These are phyloP conservation scores for Excalfactoria chinensis DNA, from an alignment of 2,113 vertebrate genomes.

Conservation along the genomic window DNA sequence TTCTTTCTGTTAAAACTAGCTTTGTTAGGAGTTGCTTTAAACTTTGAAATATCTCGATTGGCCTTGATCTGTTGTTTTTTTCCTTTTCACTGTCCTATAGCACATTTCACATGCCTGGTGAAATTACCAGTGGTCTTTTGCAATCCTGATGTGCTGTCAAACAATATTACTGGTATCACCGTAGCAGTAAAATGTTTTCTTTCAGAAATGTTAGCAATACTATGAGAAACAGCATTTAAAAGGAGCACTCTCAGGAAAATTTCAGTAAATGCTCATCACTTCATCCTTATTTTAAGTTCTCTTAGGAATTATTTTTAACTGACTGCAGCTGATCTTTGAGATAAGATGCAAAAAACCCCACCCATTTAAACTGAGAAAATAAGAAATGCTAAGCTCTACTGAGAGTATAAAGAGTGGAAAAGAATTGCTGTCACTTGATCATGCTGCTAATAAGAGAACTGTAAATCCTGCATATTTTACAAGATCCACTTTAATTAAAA, in stretches of 20 bases:
- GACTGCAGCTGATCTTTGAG: slow-evolving; percentile 15
- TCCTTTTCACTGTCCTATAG: neutral
- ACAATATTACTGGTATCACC: neutral
- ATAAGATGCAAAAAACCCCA: slow-evolving; percentile 24
- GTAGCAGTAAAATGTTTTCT: slow-evolving; percentile 3
- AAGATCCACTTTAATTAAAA: slow-evolving; percentile 24
- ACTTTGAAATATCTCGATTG: neutral
- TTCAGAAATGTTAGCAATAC: neutral
- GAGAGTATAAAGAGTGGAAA: neutral
- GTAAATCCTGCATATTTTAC: slow-evolving; percentile 23
- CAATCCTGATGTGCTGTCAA: neutral
- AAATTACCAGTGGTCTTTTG: neutral
- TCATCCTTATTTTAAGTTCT: slow-evolving; percentile 26
- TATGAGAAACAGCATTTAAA: neutral
- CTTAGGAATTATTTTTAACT: slow-evolving; percentile 18
- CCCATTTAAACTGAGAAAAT: slow-evolving; percentile 35
- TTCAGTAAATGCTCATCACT: neutral
- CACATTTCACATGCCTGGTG: neutral
- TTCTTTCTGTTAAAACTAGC: neutral
- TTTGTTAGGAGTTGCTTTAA: neutral
- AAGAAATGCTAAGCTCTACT: neutral
- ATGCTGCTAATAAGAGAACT: neutral
- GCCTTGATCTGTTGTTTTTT: neutral
- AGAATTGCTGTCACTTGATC: neutral
- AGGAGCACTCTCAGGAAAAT: neutral